A percentile compares a stretch with the other conserved stretches of the same genome.
These are phyloP conservation scores for Thymelicus lineola DNA, from an alignment of 2,888 invertebrate species.

Conservation along the genomic window DNA sequence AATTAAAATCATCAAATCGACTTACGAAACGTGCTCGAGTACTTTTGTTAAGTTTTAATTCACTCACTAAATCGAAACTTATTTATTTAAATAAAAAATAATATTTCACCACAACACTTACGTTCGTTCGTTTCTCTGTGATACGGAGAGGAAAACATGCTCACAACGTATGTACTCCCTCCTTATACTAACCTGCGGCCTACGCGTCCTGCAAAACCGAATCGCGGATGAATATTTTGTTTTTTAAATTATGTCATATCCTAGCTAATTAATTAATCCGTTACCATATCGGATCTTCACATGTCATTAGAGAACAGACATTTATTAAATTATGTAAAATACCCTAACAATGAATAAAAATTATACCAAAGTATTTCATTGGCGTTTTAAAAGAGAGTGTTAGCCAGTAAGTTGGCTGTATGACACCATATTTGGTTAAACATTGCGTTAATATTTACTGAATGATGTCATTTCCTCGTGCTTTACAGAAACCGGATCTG, in stretches of 20 bases:
- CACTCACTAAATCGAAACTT: slow-evolving; percentile 19
- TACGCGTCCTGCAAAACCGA: slow-evolving; percentile 58
- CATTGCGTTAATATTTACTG: neutral
- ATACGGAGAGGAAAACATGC: slow-evolving; percentile 67
- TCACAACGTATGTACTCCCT: slow-evolving; percentile 50
- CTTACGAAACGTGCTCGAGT: neutral
- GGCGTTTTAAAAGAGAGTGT: slow-evolving; percentile 1
- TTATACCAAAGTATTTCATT: neutral
- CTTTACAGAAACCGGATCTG: slow-evolving; percentile 14
- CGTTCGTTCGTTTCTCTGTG: slow-evolving; percentile 68
- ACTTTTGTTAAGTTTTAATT: neutral
- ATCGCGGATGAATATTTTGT: slow-evolving; percentile 31
- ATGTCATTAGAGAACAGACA: slow-evolving; percentile 3
- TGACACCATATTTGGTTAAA: slow-evolving; percentile 31
- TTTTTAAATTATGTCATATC: slow-evolving; percentile 42
- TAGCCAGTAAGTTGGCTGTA: neutral
- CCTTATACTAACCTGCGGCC: slow-evolving; percentile 72
- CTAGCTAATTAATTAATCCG: slow-evolving; percentile 43
- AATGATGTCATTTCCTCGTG: slow-evolving; percentile 36
- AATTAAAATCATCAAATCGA: too few relatives aligned
- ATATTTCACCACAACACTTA: slow-evolving; percentile 59
- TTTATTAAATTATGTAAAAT: slow-evolving; percentile 10
- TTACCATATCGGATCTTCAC: slow-evolving; percentile 34
- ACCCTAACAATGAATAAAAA: neutral
- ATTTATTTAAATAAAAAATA: slow-evolving; percentile 33